Base-by-base conservation (phyloP, 2,888 invertebrate genomes). In the Bhutanitis thaidina region DNA sequence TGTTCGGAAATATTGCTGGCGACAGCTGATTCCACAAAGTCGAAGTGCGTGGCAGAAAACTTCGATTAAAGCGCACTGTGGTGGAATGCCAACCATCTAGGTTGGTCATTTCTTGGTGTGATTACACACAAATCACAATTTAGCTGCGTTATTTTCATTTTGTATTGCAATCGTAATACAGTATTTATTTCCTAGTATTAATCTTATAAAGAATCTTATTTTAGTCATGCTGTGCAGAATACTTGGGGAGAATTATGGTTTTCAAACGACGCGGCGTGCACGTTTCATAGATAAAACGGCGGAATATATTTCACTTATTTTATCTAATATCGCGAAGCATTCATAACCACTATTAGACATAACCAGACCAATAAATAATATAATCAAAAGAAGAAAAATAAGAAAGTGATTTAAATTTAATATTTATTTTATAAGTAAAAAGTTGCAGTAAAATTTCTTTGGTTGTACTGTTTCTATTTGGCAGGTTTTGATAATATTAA, bases 231-330 rank as follows among this genome's bases (percentile, higher is more conserved):
- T 36, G 40, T 29, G 30, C 20, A 30, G 46, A 43, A 29, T 36
- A 9, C 14, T 25, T 10, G 14, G 20, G 14, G 15, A 38, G 44
- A 43, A 32, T 40, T 48, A 40, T 47, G 34, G 38, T 38, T 38
- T 39, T 50, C 49, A 50, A 43, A 50, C 49, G 49, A 50, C 14
- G 25, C 38, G n/a, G 14, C n/a, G 13, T 39, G 14, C 49, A 50
- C 39, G 49, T 34, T 32, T 38, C 27, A 7, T 14, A 41, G 36
- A 36, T 41, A 35, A 41, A 36, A 41, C 29, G 20, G 14, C 40
- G 15, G 27, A 20, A 16, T 37, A 38, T 20, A 32, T 38, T 46
- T 46, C 9, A 30, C 4, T 29, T 16, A 7, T 46, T 32, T 20
- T 13, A 38, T 46, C 27, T 25, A 1, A 34, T 34, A 7, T 34